Evolutionary conservation across 1,140 invertebrate species (phyloP).

Genomic region (Frieseomelitta varia): DNA sequence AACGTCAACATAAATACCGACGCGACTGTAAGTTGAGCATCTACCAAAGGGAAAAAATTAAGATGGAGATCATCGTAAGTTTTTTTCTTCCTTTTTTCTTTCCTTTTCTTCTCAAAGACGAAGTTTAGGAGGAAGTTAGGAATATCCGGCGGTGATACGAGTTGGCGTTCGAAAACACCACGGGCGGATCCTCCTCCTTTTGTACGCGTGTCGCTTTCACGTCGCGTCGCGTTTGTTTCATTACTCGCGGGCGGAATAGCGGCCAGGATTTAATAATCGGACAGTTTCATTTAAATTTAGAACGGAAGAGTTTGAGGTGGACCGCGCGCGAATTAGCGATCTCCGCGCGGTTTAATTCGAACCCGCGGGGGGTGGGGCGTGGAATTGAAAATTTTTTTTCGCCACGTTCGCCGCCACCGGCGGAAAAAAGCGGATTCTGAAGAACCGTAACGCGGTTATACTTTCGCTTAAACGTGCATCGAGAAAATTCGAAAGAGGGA

Average conservation of each 20-base stretch:
- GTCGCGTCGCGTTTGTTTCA: conserved; percentile 13
- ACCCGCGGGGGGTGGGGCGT: not conserved
- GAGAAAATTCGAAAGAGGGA: not conserved
- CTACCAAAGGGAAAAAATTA: no score
- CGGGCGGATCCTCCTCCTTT: not conserved
- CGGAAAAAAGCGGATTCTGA: not conserved
- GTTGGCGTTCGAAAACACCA: not conserved
- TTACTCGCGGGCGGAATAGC: conserved; percentile 22
- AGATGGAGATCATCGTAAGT: no score
- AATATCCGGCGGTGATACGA: not conserved
- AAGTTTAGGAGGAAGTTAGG: not conserved
- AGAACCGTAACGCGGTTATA: not conserved
- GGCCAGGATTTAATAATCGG: conserved; percentile 40
- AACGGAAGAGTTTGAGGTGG: conserved; percentile 26
- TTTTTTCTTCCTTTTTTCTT: no score
- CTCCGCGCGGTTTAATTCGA: conserved; percentile 37
- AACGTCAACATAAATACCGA: no score
- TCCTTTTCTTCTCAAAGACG: not conserved
- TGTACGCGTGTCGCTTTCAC: conserved; percentile 35
- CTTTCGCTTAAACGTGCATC: conserved; percentile 12
- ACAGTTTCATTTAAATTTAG: conserved; percentile 48
- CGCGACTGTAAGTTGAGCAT: no score
- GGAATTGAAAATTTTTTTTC: conserved; percentile 27
- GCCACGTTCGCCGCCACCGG: not conserved
- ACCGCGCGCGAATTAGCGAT: conserved; percentile 34